Evolutionary conservation across 1,140 invertebrate genomes (phyloP).

Genomic region (Heterodera carotae): DNA sequence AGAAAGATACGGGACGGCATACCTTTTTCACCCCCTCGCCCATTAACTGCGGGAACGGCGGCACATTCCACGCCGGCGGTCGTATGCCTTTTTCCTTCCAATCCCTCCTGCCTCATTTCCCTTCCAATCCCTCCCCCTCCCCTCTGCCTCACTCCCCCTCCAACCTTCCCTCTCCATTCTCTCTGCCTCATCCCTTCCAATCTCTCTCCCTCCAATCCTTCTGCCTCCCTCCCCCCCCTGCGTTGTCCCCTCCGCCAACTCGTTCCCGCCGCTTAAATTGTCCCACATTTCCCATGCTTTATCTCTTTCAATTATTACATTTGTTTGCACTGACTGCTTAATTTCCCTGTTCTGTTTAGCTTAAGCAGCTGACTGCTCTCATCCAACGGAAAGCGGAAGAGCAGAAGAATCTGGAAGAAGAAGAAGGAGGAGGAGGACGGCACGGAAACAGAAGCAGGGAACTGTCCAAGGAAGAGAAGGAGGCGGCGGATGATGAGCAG

Average conservation of each 20-base stretch:
- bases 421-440: no score
- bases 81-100: neutral
- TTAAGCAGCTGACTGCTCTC: slow-evolving; percentile 38
- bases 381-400: slow-evolving; percentile 34
- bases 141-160: neutral
- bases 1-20: no score
- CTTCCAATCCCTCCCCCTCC: neutral
- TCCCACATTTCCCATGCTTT: no score
- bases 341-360: slow-evolving; percentile 37
- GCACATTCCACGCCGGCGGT: slow-evolving; percentile 6
- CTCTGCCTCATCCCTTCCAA: no score
- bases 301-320: no score
- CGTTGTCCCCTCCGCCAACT: no score
- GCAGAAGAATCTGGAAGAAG: slow-evolving; percentile 6
- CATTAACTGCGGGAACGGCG: neutral
- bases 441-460: slow-evolving; percentile 8
- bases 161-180: no score
- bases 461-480: neutral
- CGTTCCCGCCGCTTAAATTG: no score
- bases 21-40: neutral
- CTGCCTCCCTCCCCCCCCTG: neutral
- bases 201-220: no score
- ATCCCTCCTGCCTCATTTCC: neutral
- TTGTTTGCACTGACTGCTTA: no score
- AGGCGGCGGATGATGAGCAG: neutral